These are phyloP conservation scores for Pilophorus perplexus DNA, from an alignment of 2,888 invertebrate genomes.

Conservation along the genomic window DNA sequence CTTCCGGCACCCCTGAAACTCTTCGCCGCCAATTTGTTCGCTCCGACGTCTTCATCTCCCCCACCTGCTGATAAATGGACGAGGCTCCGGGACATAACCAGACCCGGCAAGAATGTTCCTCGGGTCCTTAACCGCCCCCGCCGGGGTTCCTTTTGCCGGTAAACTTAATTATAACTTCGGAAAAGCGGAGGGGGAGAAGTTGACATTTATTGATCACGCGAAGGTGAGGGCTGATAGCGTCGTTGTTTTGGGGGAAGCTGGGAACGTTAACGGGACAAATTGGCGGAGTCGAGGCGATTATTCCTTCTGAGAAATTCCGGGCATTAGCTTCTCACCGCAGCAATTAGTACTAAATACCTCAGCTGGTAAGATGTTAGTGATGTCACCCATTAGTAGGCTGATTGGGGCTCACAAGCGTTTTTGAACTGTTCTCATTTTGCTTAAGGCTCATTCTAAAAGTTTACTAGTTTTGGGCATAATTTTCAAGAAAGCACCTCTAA, in stretches of 20 bases:
- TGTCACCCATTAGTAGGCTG: too few species aligned
- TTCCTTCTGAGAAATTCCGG: conserved; percentile 4
- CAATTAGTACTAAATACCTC: too few species aligned
- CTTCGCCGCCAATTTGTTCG: neutral
- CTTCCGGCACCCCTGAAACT: neutral
- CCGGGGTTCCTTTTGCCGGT: neutral
- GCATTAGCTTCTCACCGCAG: too few species aligned
- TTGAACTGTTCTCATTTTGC: too few species aligned
- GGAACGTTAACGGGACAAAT: neutral
- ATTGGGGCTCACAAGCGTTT: too few species aligned
- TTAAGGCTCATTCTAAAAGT: too few species aligned
- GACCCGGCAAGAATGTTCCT: conserved; percentile 1
- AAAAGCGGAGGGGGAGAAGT: too few species aligned
- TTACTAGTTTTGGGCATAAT: too few species aligned
- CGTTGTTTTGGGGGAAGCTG: neutral
- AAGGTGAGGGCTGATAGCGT: conserved; percentile 4
- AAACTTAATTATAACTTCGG: conserved; percentile 17
- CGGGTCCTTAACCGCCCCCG: too few species aligned
- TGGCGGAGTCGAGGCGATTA: neutral
- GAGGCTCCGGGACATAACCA: neutral
- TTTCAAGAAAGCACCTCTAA: too few species aligned
- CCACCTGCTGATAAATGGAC: neutral
- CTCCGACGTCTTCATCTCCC: neutral
- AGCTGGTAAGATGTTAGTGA: too few species aligned
- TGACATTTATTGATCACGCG: conserved; percentile 11